A percentile compares a stretch with the other conserved stretches of the same genome.
Conservation (phyloP, 1,140 invertebrate species). For the Mercenaria mercenaria region DNA sequence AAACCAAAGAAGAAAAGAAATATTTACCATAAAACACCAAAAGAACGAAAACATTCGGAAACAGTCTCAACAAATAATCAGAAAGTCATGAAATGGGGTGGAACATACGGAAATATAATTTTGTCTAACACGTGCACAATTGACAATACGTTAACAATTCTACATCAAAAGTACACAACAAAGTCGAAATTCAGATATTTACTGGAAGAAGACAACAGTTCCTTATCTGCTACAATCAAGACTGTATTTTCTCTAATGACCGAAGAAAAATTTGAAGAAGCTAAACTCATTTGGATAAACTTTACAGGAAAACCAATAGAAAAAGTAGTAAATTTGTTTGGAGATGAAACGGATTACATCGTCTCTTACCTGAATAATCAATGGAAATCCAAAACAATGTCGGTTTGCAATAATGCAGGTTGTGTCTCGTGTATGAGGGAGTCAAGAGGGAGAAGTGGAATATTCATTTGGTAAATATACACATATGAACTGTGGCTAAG, state of each 20-base stretch:
- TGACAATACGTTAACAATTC: not conserved
- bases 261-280: not conserved
- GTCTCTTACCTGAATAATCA: not conserved
- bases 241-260: not conserved
- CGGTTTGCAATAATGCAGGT: not conserved
- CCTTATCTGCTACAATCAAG: not conserved
- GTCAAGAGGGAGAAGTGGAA: not conserved
- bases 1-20: not conserved
- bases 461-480: too few species aligned
- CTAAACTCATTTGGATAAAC: constrained; percentile 2
- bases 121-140: constrained; percentile 5
- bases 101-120: not conserved
- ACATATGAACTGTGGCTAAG: too few species aligned
- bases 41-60: too few species aligned
- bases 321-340: not conserved
- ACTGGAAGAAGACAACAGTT: not conserved
- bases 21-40: not conserved
- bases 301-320: not conserved
- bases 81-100: constrained; percentile 3
- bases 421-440: not conserved
- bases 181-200: not conserved
- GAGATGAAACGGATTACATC: not conserved
- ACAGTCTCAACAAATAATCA: not conserved
- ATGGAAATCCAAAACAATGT: not conserved
- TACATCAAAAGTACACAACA: not conserved